Base-by-base conservation (phyloP, 2,888 invertebrate species). In the Trissoscelio sp. region DNA sequence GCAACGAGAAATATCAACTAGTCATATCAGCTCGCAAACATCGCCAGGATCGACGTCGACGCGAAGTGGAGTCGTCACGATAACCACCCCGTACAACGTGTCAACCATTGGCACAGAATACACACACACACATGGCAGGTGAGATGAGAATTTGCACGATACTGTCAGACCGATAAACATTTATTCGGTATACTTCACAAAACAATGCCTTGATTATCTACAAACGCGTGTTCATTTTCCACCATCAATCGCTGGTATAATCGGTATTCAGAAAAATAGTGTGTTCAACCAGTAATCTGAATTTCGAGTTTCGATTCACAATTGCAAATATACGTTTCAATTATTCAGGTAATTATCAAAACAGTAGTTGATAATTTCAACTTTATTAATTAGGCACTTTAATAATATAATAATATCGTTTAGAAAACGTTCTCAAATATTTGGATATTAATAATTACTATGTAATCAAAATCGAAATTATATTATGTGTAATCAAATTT, bases 71-170 rank as follows among this genome's bases (percentile, higher is more conserved):
- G 85, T 88, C 85, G 88, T 87, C 83, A 85, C 85, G 79, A 42
- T 89, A 85, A 85, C 90, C 86, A 83, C 89, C 83, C 87, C 87
- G 83, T 85, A 88, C 87, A 89, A 88, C 86, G 86, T 85, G 83
- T 88, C 88, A 81, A 88, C 86, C 73, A 83, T 86, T 83, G 87
- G 86, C 75, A 83, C 87, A 74, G 89, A 89, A 83, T 88, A 87
- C 24, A 79, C 79, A 55, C 73, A 60, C 79, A 89, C 87, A 70
- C 88, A 88, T 80, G 85, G 84, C 86, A 90, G 89, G 89, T 89
- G 84, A 86, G 88, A 62, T 70, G 70, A 70, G 51, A 67, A 66
- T 51, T 64, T 16, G 28, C 51, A 18, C 62, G 70, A 70, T 80
- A 58, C 42, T 64, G 64, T 64, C 74, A 70, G 12, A 20, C 57